These are phyloP conservation scores for Parotocinclus haroldoi DNA, from an alignment of 2,797 vertebrate genomes.

Conservation along the genomic window DNA sequence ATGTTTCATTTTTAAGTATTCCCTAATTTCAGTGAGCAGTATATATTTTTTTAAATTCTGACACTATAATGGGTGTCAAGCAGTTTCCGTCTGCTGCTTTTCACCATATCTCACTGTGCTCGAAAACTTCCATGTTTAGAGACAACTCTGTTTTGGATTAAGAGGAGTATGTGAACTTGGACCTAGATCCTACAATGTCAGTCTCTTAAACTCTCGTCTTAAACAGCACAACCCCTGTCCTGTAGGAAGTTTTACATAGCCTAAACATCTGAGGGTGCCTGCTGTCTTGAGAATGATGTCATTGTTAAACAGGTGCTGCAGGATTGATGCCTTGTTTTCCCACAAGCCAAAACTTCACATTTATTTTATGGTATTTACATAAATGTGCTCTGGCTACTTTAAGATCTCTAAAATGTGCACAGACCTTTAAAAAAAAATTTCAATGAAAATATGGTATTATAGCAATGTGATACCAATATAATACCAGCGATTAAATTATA, in stretches of 20 bases:
- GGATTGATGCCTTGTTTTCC: slow-evolving; percentile 12
- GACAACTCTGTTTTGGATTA: neutral
- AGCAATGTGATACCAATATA: too few species aligned
- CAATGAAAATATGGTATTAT: too few species aligned
- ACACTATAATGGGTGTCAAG: too few species aligned
- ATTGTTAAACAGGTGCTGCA: slow-evolving; percentile 43
- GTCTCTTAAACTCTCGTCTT: neutral
- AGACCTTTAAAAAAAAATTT: too few species aligned
- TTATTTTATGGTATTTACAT: neutral
- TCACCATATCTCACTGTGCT: neutral
- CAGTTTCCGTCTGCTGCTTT: too few species aligned
- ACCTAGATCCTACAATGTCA: neutral
- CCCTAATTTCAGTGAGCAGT: too few species aligned
- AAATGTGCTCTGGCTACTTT: neutral
- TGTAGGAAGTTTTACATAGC: neutral
- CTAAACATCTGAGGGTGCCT: neutral
- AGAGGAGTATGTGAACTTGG: neutral
- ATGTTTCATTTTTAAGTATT: too few species aligned
- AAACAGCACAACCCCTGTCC: neutral
- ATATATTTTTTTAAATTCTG: too few species aligned
- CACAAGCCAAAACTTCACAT: slow-evolving; percentile 10
- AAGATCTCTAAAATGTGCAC: neutral
- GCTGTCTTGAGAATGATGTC: slow-evolving; percentile 20
- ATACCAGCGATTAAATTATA: too few species aligned
- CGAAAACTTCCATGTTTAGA: neutral